phyloP scores from a whole-genome alignment of 2,113 vertebrate genomes.

The Pterophyllum scalare region DNA sequence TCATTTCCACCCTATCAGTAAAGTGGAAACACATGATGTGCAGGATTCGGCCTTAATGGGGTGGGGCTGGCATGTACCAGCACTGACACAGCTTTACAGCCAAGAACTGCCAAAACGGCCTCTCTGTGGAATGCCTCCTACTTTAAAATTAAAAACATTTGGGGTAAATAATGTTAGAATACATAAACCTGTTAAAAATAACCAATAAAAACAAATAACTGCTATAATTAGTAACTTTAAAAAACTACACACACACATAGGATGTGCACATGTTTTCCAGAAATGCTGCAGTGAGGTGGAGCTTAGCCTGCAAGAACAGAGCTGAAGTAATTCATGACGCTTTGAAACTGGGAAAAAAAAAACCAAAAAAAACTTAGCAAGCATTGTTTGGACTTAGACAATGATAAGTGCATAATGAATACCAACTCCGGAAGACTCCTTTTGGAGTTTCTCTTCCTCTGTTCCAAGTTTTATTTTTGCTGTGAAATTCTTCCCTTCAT shows the following conservation, averaged over 20 bases:
- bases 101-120: constrained; percentile 72
- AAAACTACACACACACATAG: constrained; percentile 9
- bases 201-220: not conserved
- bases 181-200: constrained; percentile 25
- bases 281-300: constrained; percentile 2
- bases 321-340: constrained; percentile 20
- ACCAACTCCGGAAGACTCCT: constrained; percentile 38
- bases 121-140: constrained; percentile 52
- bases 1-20: constrained; percentile 83
- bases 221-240: constrained; percentile 37
- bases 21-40: constrained; percentile 83
- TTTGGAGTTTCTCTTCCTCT: constrained; percentile 29
- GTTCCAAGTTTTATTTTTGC: constrained; percentile 28
- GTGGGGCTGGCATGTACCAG: constrained; percentile 76
- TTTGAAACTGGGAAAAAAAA: constrained; percentile 13
- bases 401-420: constrained; percentile 40
- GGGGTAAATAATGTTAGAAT: constrained; percentile 52
- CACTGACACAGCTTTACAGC: constrained; percentile 68
- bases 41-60: constrained; percentile 76
- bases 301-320: constrained; percentile 14
- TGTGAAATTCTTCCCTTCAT: constrained; percentile 25
- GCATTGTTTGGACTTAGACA: constrained; percentile 40
- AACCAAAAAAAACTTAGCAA: not conserved
- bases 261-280: constrained; percentile 24
- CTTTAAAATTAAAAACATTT: constrained; percentile 69